phyloP scores from a whole-genome alignment of 2,113 vertebrate species.

The Cottus gobio region DNA sequence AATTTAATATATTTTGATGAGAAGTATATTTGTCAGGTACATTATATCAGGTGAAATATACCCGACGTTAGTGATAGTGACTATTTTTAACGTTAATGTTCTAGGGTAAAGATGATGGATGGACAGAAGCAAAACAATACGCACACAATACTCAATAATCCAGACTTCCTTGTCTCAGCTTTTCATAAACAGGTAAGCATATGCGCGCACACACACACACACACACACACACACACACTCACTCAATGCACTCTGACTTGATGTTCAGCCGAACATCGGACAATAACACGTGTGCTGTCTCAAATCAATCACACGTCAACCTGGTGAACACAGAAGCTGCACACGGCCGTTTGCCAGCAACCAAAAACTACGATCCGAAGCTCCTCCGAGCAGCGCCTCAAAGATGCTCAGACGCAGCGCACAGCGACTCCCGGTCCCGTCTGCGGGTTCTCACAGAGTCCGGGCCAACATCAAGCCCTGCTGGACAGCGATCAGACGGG shows the following conservation, averaged over 20 bases:
- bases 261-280: constrained; percentile 31
- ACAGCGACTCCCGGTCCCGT: constrained; percentile 23
- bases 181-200: constrained; percentile 16
- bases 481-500: constrained; percentile 39
- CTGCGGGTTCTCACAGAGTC: constrained; percentile 34
- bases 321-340: constrained; percentile 14
- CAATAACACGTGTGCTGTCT: not conserved
- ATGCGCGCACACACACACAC: constrained; percentile 14
- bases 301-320: constrained; percentile 29
- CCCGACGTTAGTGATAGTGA: too few species aligned
- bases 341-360: not conserved
- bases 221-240: constrained; percentile 9
- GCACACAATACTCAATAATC: not conserved
- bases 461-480: constrained; percentile 36
- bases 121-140: not conserved
- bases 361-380: constrained; percentile 13
- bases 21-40: too few species aligned
- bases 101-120: not conserved
- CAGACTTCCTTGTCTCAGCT: too few species aligned
- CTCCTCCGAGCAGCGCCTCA: not conserved
- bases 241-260: not conserved
- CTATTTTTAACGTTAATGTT: too few species aligned
- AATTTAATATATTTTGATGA: too few species aligned
- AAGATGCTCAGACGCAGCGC: constrained; percentile 2
- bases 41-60: too few species aligned